phyloP scores from a whole-genome alignment of 2,888 invertebrate genomes.

The Venustoraphidia nigricollis region DNA sequence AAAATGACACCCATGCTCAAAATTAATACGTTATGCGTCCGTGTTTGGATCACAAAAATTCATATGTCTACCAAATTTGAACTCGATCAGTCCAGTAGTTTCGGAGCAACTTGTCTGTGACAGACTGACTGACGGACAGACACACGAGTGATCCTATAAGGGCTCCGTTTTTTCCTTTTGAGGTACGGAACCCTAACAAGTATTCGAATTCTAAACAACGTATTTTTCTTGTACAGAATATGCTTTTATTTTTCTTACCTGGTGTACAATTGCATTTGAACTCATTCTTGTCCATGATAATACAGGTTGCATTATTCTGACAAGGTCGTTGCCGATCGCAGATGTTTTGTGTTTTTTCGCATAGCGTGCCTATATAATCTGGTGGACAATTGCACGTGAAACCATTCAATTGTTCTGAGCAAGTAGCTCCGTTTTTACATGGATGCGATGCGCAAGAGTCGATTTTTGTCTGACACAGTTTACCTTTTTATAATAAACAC shows the following conservation, averaged over 20 bases:
- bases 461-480: conserved; percentile 34
- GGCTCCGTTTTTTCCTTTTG: too few relatives aligned
- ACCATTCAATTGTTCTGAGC: conserved; percentile 33
- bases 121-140: too few relatives aligned
- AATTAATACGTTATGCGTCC: too few relatives aligned
- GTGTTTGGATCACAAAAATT: too few relatives aligned
- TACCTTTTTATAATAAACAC: conserved; percentile 23
- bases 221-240: too few relatives aligned
- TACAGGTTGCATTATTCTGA: conserved; percentile 45
- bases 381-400: conserved; percentile 40
- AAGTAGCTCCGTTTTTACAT: conserved; percentile 37
- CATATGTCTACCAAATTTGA: too few relatives aligned
- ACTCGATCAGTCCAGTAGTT: too few relatives aligned
- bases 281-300: conserved; percentile 30
- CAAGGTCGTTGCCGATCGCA: conserved; percentile 37
- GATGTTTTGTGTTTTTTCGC: conserved; percentile 37
- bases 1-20: too few relatives aligned
- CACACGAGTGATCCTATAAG: too few relatives aligned
- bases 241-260: conserved; percentile 21
- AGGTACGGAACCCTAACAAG: too few relatives aligned
- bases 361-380: conserved; percentile 38
- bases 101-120: too few relatives aligned
- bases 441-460: conserved; percentile 33
- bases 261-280: conserved; percentile 45
- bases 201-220: too few relatives aligned